Evolutionary conservation across 2,797 vertebrate genomes (phyloP).

Genomic region (Macropodus opercularis): DNA sequence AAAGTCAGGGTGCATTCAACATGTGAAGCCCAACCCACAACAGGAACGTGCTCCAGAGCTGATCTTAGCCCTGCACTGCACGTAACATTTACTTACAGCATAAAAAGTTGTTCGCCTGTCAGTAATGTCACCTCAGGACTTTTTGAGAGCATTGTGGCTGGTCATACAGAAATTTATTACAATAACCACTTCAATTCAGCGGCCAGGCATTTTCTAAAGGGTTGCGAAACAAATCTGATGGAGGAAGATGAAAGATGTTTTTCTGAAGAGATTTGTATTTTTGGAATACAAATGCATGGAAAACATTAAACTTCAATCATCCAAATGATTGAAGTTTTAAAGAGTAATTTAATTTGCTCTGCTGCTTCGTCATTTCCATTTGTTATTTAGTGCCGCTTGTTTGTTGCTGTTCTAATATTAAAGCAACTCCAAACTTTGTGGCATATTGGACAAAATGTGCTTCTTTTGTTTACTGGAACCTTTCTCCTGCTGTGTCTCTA

Average conservation of each 20-base stretch:
- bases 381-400: not conserved
- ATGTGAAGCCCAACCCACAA: too few species aligned
- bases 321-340: not conserved
- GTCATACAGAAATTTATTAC: too few species aligned
- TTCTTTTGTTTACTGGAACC: constrained; percentile 9
- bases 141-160: too few species aligned
- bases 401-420: constrained; percentile 4
- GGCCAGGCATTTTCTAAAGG: too few species aligned
- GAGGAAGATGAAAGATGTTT: not conserved
- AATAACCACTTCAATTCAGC: too few species aligned
- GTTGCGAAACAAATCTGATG: too few species aligned
- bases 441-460: not conserved
- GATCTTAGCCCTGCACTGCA: too few species aligned
- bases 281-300: too few species aligned
- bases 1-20: not conserved
- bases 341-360: not conserved
- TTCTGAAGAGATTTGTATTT: not conserved
- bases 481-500: constrained; percentile 13
- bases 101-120: too few species aligned
- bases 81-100: too few species aligned
- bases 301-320: not conserved
- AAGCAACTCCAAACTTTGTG: not conserved
- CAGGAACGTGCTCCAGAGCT: too few species aligned
- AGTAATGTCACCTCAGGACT: too few species aligned
- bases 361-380: not conserved